Conservation (phyloP, 2,113 vertebrate genomes). For the Cettia cetti region DNA sequence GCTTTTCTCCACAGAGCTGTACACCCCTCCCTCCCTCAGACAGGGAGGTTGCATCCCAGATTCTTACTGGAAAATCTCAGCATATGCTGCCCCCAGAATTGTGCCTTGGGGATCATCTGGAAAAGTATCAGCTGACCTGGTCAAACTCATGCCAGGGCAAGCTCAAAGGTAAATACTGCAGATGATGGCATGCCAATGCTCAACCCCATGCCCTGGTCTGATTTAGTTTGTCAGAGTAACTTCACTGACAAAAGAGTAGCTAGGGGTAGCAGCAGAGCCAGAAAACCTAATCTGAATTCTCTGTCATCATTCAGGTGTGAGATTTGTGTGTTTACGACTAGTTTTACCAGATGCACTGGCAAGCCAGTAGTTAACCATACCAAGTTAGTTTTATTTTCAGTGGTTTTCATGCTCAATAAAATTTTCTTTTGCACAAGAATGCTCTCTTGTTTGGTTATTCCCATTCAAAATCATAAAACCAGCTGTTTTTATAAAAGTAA, state of each 20-base stretch:
- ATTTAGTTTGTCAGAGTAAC: background rate
- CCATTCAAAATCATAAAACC: background rate
- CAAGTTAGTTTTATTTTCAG: background rate
- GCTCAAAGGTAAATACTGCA: background rate
- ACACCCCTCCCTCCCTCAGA: background rate
- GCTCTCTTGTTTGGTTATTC: background rate
- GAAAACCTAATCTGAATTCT: background rate
- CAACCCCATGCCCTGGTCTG: background rate
- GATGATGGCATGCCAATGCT: background rate
- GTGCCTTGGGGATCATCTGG: background rate
- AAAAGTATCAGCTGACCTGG: background rate
- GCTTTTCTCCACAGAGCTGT: background rate
- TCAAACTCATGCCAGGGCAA: background rate
- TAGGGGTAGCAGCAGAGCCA: background rate
- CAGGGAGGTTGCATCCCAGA: fast-evolving
- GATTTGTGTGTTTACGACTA: background rate
- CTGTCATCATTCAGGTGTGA: background rate
- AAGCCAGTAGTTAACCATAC: background rate
- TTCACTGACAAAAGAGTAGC: background rate
- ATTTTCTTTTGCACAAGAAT: background rate
- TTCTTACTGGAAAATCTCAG: background rate
- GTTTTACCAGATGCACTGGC: background rate
- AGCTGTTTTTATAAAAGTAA: constrained; percentile 1
- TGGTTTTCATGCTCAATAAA: background rate
- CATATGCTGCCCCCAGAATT: background rate